Evolutionary conservation across 2,113 vertebrate species (phyloP), one percentile per base, ranked within the genome.

Genomic region (Cottus gobio): DNA sequence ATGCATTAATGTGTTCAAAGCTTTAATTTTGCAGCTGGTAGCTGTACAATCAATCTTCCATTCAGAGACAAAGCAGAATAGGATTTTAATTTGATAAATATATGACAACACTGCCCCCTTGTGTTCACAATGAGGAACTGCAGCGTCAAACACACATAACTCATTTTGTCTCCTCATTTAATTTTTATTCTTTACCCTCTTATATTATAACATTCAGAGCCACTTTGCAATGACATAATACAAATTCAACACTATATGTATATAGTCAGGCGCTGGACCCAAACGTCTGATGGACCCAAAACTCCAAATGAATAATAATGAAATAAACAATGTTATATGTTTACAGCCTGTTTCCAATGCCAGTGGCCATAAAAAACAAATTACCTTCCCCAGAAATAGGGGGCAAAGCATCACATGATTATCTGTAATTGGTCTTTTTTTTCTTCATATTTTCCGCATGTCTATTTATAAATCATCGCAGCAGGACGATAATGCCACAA

Each of bases 381-480:
- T n/a, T n/a, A n/a, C n/a, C n/a, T n/a, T n/a, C 22, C 22, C 3
- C 11, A 60, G 18, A n/a, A 30, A 31, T 10, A n/a, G n/a, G n/a
- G n/a, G n/a, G n/a, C n/a, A 37, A 22, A 13, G 3, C 2, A 4
- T 42, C 36, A 26, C 37, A 42, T 46, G 58, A 61, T 58, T 61
- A 9, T 61, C 58, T 31, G 63, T n/a, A 22, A n/a, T 16, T 42
- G 34, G 5, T 20, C 9, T 13, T 44, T 44, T 34, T 34, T 34
- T 34, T 48, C 15, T 42, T 13, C 1, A 39, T 16, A 42, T 20
- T 18, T 28, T 28, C 50, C 7, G 34, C 52, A 13, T 0, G 28
- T 73, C 46, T 61, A 61, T 61, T 73, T 61, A 12, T 60, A 31
- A n/a, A n/a, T 31, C 24, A 30, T 72, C 10, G 15, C 24, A 28